Percentiles rank a stretch among this genome's conserved stretches.
Conservation (phyloP, 1,140 invertebrate species). For the Zeugodacus cucurbitae region DNA sequence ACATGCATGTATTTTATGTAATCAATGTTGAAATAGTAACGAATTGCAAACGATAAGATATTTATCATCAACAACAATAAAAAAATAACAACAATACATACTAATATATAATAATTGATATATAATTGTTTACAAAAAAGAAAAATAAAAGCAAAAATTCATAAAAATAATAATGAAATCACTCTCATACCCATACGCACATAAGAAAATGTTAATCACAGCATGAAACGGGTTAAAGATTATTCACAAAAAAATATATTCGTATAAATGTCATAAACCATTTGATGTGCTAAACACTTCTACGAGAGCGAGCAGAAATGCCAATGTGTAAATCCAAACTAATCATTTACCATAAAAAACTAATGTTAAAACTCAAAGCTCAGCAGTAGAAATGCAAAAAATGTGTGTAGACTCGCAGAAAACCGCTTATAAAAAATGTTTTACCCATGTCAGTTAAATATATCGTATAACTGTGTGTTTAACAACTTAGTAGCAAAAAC, state of each 20-base stretch:
- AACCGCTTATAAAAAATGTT: too few relatives aligned
- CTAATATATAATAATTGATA: neutral
- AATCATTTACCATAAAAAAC: neutral
- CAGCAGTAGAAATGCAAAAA: neutral
- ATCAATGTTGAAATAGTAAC: neutral
- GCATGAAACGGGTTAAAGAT: neutral
- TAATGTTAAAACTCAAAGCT: neutral
- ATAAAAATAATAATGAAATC: neutral
- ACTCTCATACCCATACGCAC: neutral
- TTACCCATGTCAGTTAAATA: neutral
- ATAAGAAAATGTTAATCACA: neutral
- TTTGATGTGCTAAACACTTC: neutral
- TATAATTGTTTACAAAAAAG: neutral
- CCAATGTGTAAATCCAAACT: too few relatives aligned
- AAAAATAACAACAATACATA: constrained; percentile 1
- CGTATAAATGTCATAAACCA: neutral
- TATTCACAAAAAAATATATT: neutral
- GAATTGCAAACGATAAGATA: neutral
- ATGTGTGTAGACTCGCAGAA: too few relatives aligned
- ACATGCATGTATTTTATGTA: constrained; percentile 13
- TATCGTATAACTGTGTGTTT: neutral
- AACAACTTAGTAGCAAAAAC: neutral
- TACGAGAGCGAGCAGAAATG: neutral
- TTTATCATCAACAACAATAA: neutral
- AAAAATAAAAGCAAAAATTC: neutral